Evolutionary conservation across 1,140 invertebrate species (phyloP).

Genomic region (Magallana angulata): DNA sequence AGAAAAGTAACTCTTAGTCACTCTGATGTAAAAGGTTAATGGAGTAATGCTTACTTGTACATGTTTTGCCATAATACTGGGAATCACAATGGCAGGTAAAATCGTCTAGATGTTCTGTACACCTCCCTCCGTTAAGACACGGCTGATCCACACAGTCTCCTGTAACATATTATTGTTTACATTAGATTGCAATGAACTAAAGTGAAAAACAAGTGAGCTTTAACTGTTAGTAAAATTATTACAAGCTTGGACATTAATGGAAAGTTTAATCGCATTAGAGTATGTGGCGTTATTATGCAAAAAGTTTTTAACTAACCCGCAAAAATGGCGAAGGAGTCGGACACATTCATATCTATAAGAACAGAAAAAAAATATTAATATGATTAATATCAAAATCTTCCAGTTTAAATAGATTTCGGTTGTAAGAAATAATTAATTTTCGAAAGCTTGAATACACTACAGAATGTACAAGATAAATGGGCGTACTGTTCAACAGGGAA

Average conservation of each 20-base stretch:
- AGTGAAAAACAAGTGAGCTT: no score
- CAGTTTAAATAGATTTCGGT: background rate
- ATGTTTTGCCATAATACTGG: conserved; percentile 28
- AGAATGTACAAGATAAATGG: background rate
- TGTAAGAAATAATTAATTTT: background rate
- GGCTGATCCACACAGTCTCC: conserved; percentile 28
- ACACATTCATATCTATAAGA: conserved; percentile 22
- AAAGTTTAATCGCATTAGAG: no score
- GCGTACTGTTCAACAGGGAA: background rate
- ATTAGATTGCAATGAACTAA: no score
- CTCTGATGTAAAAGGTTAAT: no score
- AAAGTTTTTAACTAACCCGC: background rate
- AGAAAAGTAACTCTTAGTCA: no score
- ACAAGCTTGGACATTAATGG: no score
- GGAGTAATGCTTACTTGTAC: background rate
- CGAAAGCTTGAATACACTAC: background rate
- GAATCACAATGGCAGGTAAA: conserved; percentile 8
- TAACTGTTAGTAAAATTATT: no score
- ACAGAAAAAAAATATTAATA: background rate
- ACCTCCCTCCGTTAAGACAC: background rate
- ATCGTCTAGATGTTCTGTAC: background rate
- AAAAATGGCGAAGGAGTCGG: conserved; percentile 40
- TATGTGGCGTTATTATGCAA: no score
- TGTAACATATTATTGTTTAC: background rate
- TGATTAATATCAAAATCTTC: background rate